Percentiles rank a stretch among this genome's conserved stretches.
Evolutionary conservation across 2,888 invertebrate genomes (phyloP).

Genomic region (Eupithecia centaureata): DNA sequence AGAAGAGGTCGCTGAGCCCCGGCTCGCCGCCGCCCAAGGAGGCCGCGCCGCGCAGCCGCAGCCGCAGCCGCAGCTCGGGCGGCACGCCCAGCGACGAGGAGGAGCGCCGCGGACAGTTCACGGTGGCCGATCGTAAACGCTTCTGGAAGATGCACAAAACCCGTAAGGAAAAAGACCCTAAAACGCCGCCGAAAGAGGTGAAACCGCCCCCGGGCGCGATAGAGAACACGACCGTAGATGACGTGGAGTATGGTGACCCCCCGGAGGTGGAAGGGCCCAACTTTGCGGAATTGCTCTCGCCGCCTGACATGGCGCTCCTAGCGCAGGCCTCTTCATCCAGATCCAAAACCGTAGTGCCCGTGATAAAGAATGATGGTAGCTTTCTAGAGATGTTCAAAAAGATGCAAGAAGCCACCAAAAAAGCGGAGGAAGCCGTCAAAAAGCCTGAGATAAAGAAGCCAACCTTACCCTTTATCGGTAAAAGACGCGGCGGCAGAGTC

Average conservation of each 20-base stretch:
- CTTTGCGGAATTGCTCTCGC: conserved; percentile 63
- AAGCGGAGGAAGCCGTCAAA: conserved; percentile 68
- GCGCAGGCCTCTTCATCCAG: conserved; percentile 66
- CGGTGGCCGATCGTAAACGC: conserved; percentile 75
- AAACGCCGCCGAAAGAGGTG: conserved; percentile 67
- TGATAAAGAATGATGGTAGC: conserved; percentile 94
- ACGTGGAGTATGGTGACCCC: conserved; percentile 74
- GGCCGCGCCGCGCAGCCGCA: conserved; percentile 56
- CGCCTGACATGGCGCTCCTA: conserved; percentile 35
- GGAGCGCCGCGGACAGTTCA: conserved; percentile 76
- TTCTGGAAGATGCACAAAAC: conserved; percentile 75
- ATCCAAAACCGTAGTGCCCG: conserved; percentile 82
- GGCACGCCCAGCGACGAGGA: conserved; percentile 70
- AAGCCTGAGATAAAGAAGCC: conserved; percentile 75
- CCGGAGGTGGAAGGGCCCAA: conserved; percentile 79
- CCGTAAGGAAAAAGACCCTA: conserved; percentile 61
- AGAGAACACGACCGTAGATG: conserved; percentile 65
- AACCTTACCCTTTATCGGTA: conserved; percentile 86
- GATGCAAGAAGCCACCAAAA: conserved; percentile 88
- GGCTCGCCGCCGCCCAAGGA: conserved; percentile 58
- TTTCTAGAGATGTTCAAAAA: conserved; percentile 96
- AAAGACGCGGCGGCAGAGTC: conserved; percentile 93
- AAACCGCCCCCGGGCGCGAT: conserved; percentile 74
- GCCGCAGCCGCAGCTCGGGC: conserved; percentile 33
- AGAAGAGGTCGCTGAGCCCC: conserved; percentile 50